Base-by-base conservation (phyloP, 2,888 invertebrate genomes). In the Dasypogon diadema region DNA sequence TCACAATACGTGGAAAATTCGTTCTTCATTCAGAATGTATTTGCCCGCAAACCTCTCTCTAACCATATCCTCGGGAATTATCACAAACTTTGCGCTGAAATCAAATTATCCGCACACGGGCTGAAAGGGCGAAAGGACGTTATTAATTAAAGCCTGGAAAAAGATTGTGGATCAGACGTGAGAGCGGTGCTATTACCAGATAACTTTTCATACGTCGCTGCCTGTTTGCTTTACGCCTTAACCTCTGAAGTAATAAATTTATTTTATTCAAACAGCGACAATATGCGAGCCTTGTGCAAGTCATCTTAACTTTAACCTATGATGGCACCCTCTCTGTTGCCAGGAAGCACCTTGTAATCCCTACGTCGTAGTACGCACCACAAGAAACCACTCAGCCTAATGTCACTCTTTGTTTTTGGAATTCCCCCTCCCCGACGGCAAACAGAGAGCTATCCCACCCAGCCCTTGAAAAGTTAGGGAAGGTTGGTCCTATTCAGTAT, bases 111-210 rank as follows among this genome's bases (percentile, higher is more conserved):
- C 60, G 34, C 37, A 42, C 60, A 60, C 37, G 37, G 60, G 21
- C 12, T 60, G 21, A 21, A 21, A 37, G 18, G 21, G 60, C 37
- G 21, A 18, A 60, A 60, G 60, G 60, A 60, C 37, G 60, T 37
- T 60, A 34, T 37, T 60, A 60, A 60, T 60, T 60, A 60, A 60
- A 60, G 18, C 60, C 2, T 37, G 60, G 10, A 21, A 34, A 60
- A 60, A 30, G 16, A 30, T 56, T 24, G 12, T 16, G 14, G 14
- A 14, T 14, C 3, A 18, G 12, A 14, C 34, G 12, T 37, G 37
- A 21, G 18, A 34, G 30, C 26, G 30, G 10, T 24, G 60, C 0
- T 16, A 12, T 34, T 37, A 18, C 12, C 42, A 42, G 34, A 10
- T 3, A 42, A 42, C 42, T 42, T 42, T 42, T 42, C 42, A 42